Percentiles rank a stretch among this genome's conserved stretches.
Conservation (phyloP, 2,113 vertebrate species). For the Lagopus muta region DNA sequence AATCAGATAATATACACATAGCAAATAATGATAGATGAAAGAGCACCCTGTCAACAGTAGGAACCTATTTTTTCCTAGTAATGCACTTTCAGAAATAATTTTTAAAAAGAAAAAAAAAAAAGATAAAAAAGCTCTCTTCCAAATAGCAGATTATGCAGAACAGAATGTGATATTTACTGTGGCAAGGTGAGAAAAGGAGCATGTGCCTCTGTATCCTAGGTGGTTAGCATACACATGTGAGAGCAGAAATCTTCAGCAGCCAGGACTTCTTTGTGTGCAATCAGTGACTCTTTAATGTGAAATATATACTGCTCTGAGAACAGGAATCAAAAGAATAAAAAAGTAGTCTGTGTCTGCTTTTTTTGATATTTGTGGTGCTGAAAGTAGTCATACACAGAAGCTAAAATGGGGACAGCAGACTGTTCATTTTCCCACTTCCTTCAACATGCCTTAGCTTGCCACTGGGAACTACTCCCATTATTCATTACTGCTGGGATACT, state of each 20-base stretch:
- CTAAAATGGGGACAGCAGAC: not conserved
- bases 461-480: constrained; percentile 16
- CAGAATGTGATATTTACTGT: not conserved
- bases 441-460: not conserved
- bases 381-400: not conserved
- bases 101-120: not conserved
- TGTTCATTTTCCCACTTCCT: not conserved
- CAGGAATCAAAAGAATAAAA: not conserved
- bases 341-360: not conserved
- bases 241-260: not conserved
- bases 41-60: not conserved
- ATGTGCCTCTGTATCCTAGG: not conserved
- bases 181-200: not conserved
- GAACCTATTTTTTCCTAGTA: not conserved
- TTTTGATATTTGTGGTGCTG: not conserved
- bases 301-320: not conserved
- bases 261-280: not conserved
- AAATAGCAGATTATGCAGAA: not conserved
- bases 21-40: not conserved
- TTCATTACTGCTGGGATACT: not conserved
- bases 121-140: not conserved
- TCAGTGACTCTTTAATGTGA: not conserved
- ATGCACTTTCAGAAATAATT: not conserved
- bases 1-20: not conserved
- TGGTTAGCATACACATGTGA: not conserved